These are phyloP conservation scores for Tragopan temminckii DNA, from an alignment of 2,797 vertebrate species.

Conservation along the genomic window DNA sequence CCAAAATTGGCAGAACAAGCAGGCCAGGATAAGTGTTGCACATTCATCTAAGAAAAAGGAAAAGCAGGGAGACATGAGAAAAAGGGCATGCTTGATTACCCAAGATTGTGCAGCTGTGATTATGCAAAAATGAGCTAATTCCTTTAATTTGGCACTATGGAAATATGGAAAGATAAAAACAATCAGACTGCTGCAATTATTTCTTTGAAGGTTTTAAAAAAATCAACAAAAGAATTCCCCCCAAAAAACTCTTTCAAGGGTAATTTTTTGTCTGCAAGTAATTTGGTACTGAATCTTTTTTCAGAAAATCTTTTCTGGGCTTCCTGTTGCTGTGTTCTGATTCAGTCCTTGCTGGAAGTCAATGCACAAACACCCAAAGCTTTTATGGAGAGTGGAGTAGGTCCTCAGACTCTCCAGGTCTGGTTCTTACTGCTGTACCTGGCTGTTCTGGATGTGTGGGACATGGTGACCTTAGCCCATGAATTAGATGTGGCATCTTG, in stretches of 20 bases:
- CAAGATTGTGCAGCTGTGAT: neutral
- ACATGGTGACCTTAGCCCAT: neutral
- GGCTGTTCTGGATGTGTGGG: neutral
- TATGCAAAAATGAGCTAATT: neutral
- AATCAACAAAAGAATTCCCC: rapidly evolving
- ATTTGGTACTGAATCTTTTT: neutral
- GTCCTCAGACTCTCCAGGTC: neutral
- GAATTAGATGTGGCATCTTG: neutral
- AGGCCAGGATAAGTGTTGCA: slow-evolving; percentile 91
- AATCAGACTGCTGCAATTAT: neutral
- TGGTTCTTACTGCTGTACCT: neutral
- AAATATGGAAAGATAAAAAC: neutral
- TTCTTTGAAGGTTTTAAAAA: neutral
- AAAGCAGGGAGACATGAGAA: slow-evolving; percentile 43
- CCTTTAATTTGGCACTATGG: neutral
- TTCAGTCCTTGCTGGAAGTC: neutral
- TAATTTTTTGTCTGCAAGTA: neutral
- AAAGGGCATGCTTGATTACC: neutral
- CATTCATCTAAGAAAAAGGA: slow-evolving; percentile 88
- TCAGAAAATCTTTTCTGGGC: neutral
- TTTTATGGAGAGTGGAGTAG: neutral
- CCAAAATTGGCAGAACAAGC: slow-evolving; percentile 95
- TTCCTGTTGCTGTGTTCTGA: rapidly evolving
- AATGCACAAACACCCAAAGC: rapidly evolving
- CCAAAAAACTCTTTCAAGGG: neutral